These are phyloP conservation scores for Rachycentron canadum DNA, from an alignment of 2,797 vertebrate genomes.

Conservation along the genomic window DNA sequence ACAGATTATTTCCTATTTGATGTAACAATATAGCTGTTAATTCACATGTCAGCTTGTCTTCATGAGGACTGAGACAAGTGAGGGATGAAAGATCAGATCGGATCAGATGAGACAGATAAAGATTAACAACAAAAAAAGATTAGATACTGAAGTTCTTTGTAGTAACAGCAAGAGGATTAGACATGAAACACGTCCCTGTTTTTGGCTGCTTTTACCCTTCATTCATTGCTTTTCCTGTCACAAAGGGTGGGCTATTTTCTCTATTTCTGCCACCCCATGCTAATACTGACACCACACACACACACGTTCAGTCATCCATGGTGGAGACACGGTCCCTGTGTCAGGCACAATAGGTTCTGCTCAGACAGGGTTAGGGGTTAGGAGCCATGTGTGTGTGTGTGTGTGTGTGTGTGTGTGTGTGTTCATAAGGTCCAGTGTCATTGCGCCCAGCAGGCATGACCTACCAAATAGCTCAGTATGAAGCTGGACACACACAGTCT, in stretches of 20 bases:
- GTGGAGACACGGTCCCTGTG: slow-evolving; percentile 75
- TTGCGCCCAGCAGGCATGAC: slow-evolving; percentile 63
- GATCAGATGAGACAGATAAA: background rate
- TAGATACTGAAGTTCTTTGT: background rate
- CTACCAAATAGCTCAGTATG: slow-evolving; percentile 61
- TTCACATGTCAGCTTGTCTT: no score
- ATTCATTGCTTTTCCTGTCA: slow-evolving; percentile 26
- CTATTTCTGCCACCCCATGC: slow-evolving; percentile 46
- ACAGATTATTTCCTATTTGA: background rate
- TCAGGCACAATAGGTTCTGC: slow-evolving; percentile 77
- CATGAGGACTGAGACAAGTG: no score
- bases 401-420: slow-evolving; percentile 57
- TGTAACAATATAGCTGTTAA: background rate
- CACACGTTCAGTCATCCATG: slow-evolving; percentile 68
- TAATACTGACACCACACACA: slow-evolving; percentile 45
- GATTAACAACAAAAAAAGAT: background rate
- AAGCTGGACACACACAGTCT: slow-evolving; percentile 54
- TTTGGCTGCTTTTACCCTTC: slow-evolving; percentile 2
- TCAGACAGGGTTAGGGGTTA: slow-evolving; percentile 72
- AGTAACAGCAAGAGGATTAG: background rate
- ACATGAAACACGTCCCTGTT: background rate
- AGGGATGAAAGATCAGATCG: no score
- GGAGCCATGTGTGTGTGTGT: slow-evolving; percentile 60
- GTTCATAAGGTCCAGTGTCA: slow-evolving; percentile 68
- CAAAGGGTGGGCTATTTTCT: slow-evolving; percentile 56